phyloP scores from a whole-genome alignment of 1,140 invertebrate species.

The Drosophila kikkawai region DNA sequence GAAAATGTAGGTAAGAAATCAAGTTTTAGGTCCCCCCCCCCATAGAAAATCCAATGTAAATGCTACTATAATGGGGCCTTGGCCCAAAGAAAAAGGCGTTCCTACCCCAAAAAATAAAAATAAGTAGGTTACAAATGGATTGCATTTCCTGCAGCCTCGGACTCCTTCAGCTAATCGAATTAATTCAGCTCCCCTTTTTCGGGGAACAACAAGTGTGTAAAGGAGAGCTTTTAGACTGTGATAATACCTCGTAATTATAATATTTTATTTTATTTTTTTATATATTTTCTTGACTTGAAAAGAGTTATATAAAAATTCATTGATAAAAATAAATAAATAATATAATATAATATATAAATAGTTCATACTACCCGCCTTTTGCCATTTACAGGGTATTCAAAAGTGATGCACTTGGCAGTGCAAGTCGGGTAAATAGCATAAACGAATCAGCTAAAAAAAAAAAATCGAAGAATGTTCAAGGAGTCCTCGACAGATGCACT shows the following conservation, averaged over 20 bases:
- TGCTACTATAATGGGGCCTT: constrained; percentile 32
- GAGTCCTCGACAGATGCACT: constrained; percentile 50
- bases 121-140: constrained; percentile 43
- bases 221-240: background rate
- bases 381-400: constrained; percentile 14
- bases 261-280: background rate
- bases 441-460: constrained; percentile 37
- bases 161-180: constrained; percentile 38
- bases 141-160: constrained; percentile 34
- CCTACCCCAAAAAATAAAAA: background rate
- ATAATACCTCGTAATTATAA: background rate
- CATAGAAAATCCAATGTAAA: constrained; percentile 27
- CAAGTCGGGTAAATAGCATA: constrained; percentile 46
- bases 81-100: constrained; percentile 4
- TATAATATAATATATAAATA: background rate
- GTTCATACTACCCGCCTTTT: background rate
- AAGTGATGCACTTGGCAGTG: constrained; percentile 33
- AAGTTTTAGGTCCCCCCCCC: constrained; percentile 14
- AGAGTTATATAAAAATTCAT: no score
- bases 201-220: background rate
- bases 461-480: constrained; percentile 36
- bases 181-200: background rate
- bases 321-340: background rate
- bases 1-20: constrained; percentile 27
- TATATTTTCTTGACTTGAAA: no score